phyloP scores from a whole-genome alignment of 1,140 invertebrate species.

The Fragariocoptes setiger region DNA sequence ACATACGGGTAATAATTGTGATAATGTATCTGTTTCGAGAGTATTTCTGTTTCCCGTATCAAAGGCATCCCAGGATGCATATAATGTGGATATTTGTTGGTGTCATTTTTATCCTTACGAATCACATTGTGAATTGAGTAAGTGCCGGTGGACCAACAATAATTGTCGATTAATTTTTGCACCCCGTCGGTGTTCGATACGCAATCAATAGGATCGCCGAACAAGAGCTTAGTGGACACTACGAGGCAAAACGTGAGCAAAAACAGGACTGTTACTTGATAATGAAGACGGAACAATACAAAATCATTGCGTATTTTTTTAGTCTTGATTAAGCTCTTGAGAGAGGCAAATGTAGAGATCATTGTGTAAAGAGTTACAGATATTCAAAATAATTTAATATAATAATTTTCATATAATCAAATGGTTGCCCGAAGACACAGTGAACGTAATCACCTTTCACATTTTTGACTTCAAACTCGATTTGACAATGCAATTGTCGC shows the following conservation, averaged over 20 bases:
- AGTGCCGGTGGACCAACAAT: not conserved
- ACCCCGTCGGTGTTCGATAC: not conserved
- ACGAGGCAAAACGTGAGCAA: not conserved
- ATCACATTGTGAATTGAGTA: not conserved
- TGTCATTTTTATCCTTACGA: not conserved
- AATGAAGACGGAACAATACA: not conserved
- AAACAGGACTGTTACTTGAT: not conserved
- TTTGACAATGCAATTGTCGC: no score
- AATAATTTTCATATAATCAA: not conserved
- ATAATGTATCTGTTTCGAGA: not conserved
- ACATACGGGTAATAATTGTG: not conserved
- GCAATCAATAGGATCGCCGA: constrained; percentile 2
- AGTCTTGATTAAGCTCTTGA: not conserved
- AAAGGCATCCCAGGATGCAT: not conserved
- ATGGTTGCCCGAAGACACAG: no score
- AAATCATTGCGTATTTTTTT: not conserved
- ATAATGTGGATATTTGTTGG: not conserved
- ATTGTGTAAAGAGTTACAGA: not conserved
- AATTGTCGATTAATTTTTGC: not conserved
- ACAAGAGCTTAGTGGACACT: not conserved
- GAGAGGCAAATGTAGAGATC: not conserved
- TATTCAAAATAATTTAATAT: not conserved
- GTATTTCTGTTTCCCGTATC: not conserved
- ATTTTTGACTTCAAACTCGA: no score
- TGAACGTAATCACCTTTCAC: no score